Percentiles rank a stretch among this genome's conserved stretches.
Conservation (phyloP, 2,797 vertebrate genomes). For the Myotis findleyi region DNA sequence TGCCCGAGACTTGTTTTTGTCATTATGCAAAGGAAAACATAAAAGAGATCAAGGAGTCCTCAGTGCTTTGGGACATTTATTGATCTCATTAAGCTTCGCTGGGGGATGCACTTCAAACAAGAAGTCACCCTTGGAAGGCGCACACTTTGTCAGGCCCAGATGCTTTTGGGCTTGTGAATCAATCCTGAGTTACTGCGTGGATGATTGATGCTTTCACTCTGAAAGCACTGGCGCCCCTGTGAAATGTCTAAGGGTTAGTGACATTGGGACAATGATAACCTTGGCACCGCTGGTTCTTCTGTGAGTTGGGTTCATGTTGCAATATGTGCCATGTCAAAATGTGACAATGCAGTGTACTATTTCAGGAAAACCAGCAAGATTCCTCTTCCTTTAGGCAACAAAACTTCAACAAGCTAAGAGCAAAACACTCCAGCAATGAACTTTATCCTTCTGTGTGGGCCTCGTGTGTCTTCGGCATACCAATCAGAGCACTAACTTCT, state of each 20-base stretch:
- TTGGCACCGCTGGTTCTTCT: not conserved
- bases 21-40: slow-evolving; percentile 68
- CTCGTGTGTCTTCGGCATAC: not conserved
- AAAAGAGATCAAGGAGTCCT: slow-evolving; percentile 55
- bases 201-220: slow-evolving; percentile 73
- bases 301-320: slow-evolving; percentile 27
- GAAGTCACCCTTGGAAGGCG: slow-evolving; percentile 43
- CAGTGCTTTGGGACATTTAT: slow-evolving; percentile 46
- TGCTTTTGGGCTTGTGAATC: slow-evolving; percentile 68
- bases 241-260: slow-evolving; percentile 49
- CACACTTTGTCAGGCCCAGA: slow-evolving; percentile 55
- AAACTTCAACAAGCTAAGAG: not conserved
- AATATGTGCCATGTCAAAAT: not conserved
- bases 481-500: not conserved
- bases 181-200: slow-evolving; percentile 58
- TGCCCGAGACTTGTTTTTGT: slow-evolving; percentile 66
- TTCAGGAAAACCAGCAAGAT: slow-evolving; percentile 14
- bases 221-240: slow-evolving; percentile 63
- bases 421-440: not conserved
- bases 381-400: not conserved
- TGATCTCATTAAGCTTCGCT: slow-evolving; percentile 68
- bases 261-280: slow-evolving; percentile 15
- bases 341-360: not conserved
- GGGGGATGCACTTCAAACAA: slow-evolving; percentile 61
- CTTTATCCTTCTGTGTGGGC: not conserved